These are phyloP conservation scores for Microtus ochrogaster DNA, from an alignment of 2,113 vertebrate genomes.

Conservation along the genomic window DNA sequence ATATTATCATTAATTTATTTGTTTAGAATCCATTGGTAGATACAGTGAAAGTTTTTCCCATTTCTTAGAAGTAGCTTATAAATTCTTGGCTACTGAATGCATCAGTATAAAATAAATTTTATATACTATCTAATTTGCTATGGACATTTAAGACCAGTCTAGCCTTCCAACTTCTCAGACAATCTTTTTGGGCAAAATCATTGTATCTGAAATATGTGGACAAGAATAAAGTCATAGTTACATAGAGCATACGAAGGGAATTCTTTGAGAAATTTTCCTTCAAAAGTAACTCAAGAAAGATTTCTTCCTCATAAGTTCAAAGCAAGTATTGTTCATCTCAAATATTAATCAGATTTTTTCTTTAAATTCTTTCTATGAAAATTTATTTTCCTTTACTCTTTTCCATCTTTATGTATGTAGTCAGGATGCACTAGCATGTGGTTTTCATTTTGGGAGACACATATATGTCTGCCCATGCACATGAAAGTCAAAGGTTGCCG, in stretches of 20 bases:
- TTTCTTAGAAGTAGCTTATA: background rate
- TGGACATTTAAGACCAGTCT: background rate
- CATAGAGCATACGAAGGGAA: background rate
- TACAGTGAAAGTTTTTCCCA: background rate
- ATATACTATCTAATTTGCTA: background rate
- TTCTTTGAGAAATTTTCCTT: background rate
- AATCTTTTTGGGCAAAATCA: background rate
- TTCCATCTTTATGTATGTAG: background rate
- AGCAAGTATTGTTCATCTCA: rapidly evolving
- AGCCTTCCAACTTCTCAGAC: background rate
- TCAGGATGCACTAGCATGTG: background rate
- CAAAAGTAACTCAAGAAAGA: background rate
- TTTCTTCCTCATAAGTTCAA: background rate
- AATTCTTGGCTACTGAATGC: background rate
- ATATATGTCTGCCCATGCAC: background rate
- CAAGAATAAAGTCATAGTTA: background rate
- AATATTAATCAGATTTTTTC: background rate
- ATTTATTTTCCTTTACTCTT: background rate
- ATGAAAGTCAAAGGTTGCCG: background rate
- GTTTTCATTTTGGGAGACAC: too few species aligned
- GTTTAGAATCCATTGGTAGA: background rate
- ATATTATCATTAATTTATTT: background rate
- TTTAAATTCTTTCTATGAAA: too few species aligned
- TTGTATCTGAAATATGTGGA: background rate
- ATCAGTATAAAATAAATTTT: background rate